Percentiles rank a stretch among this genome's conserved stretches.
These are phyloP conservation scores for Sebastes kiyomatsui DNA, from an alignment of 2,797 vertebrate genomes.

Conservation along the genomic window DNA sequence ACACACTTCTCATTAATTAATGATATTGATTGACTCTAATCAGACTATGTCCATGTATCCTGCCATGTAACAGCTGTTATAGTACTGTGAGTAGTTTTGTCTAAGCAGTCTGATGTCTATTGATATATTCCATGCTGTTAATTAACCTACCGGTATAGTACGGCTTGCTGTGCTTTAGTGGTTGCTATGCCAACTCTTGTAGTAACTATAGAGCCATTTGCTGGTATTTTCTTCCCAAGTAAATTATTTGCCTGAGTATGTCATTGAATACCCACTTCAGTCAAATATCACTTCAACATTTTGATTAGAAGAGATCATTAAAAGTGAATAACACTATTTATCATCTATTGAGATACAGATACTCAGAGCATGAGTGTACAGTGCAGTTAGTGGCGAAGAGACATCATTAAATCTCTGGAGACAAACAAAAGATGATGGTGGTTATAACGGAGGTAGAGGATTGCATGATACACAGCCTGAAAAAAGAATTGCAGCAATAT, in stretches of 20 bases:
- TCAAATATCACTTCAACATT: not conserved
- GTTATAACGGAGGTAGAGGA: not conserved
- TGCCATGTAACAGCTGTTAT: not conserved
- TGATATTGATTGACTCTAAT: not conserved
- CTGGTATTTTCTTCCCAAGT: not conserved
- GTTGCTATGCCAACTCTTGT: not conserved
- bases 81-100: not conserved
- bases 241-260: not conserved
- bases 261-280: not conserved
- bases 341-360: not conserved
- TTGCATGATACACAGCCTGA: not conserved
- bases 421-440: not conserved
- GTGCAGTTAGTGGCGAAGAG: not conserved
- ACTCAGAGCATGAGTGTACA: not conserved
- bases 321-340: not conserved
- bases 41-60: not conserved
- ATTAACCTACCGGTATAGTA: not conserved
- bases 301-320: not conserved
- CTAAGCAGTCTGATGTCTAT: not conserved
- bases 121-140: not conserved
- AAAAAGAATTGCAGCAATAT: not conserved
- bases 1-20: not conserved
- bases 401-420: not conserved
- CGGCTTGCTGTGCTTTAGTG: not conserved
- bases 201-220: no score